Conservation (phyloP, 2,113 vertebrate species). For the Triplophysa siluroides region DNA sequence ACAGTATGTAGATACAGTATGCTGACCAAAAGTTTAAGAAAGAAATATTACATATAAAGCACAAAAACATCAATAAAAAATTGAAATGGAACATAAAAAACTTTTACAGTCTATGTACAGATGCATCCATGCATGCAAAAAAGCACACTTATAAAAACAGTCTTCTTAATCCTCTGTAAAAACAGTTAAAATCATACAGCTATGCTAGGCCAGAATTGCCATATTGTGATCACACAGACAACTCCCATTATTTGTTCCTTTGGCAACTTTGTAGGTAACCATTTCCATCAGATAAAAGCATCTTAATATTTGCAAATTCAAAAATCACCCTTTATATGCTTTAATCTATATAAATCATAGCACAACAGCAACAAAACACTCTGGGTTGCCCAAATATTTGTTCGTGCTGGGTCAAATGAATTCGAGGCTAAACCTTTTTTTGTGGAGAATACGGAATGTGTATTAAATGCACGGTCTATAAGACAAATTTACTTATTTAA, state of each 20-base stretch:
- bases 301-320: slow-evolving; percentile 10
- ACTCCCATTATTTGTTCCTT: slow-evolving; percentile 23
- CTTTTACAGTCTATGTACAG: not conserved
- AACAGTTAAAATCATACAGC: not conserved
- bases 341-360: slow-evolving; percentile 78
- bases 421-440: not conserved
- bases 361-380: slow-evolving; percentile 66
- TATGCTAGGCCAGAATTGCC: slow-evolving; percentile 61
- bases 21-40: not conserved
- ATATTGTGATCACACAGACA: slow-evolving; percentile 4
- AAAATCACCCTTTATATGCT: not conserved
- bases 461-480: slow-evolving; percentile 13
- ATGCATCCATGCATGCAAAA: not conserved
- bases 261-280: not conserved
- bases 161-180: not conserved
- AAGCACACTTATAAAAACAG: not conserved
- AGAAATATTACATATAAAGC: not conserved
- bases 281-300: not conserved
- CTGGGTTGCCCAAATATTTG: not conserved
- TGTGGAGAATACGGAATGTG: not conserved
- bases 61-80: not conserved
- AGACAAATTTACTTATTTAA: not conserved
- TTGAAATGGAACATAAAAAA: not conserved
- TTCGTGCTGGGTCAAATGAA: not conserved
- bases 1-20: not conserved